Evolutionary conservation across 1,140 invertebrate species (phyloP).

Genomic region (Caerostris extrusa): DNA sequence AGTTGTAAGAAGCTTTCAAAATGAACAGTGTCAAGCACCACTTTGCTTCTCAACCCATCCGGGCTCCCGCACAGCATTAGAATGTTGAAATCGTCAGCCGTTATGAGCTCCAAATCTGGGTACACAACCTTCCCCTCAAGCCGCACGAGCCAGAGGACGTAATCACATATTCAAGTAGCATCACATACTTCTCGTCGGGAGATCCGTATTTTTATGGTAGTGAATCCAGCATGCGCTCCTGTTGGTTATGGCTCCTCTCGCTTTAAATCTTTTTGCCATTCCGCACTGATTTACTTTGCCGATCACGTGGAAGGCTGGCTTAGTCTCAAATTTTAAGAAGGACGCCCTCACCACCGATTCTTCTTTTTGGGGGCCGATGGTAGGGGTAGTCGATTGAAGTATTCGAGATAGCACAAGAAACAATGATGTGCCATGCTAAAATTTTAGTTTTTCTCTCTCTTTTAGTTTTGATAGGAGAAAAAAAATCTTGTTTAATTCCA

Average conservation of each 20-base stretch:
- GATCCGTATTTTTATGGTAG: slow-evolving; percentile 69
- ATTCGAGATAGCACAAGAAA: background rate
- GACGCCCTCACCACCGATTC: background rate
- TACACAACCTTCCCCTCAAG: background rate
- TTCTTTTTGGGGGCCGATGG: background rate
- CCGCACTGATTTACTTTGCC: slow-evolving; percentile 12
- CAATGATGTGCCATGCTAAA: too few relatives aligned
- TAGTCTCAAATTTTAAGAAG: slow-evolving; percentile 40
- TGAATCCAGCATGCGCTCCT: slow-evolving; percentile 6
- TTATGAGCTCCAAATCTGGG: slow-evolving; percentile 30
- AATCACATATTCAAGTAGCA: slow-evolving; percentile 77
- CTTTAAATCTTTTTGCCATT: slow-evolving; percentile 52
- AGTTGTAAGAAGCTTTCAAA: background rate
- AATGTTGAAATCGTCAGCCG: slow-evolving; percentile 28
- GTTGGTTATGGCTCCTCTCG: slow-evolving; percentile 43
- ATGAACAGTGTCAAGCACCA: background rate
- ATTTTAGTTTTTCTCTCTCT: too few relatives aligned
- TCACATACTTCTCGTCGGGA: slow-evolving; percentile 4
- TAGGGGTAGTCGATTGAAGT: background rate
- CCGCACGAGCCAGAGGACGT: slow-evolving; percentile 20
- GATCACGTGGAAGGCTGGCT: slow-evolving; percentile 20
- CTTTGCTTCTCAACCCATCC: background rate
- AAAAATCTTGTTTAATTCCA: too few relatives aligned
- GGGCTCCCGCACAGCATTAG: background rate
- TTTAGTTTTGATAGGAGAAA: too few relatives aligned